Base-by-base conservation (phyloP, 2,113 vertebrate genomes). In the Cebus imitator region DNA sequence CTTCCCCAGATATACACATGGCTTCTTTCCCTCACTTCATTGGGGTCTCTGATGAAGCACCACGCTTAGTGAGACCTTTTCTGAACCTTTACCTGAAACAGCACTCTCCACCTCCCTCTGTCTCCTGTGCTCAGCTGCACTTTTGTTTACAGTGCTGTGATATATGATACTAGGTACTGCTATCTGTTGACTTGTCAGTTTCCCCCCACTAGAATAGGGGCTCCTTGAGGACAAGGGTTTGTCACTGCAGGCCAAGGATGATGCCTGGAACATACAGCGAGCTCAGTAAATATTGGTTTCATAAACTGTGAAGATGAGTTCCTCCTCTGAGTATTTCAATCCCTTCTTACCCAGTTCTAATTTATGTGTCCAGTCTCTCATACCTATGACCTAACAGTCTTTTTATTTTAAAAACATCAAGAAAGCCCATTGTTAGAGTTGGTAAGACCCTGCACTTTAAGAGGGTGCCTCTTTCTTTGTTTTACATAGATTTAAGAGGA, bases 91-190 rank as follows among this genome's bases (percentile, higher is more conserved):
- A 40, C 9, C 83, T 66, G 10, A 50, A 14, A 16, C 4, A 17
- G 50, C 16, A 13, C 17, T 23, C 27, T 6, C 37, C 11, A 0
- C 20, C 37, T 58, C 58, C 27, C 52, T 43, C 18, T 8, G 27
- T 2, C 4, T 37, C 75, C 35, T 27, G 3, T 13, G 27, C 10
- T 18, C 52, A 1, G 1, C 21, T 52, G 61, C n/a, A n/a, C 6
- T 55, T 12, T n/a, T 2, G 64, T 52, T 40, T 72, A 50, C 0
- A 73, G 43, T 23, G 10, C 72, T 11, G n/a, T 52, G 11, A 21
- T 1, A 3, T 3, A 8, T 6, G 3, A 6, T 16, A 55, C 13
- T 58, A 30, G n/a, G 50, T 0, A 2, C 50, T 3, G 37, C 64
- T 17, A 18, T 12, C 12, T 9, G 55, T 52, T 64, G 55, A 66